Evolutionary conservation across 2,888 invertebrate species (phyloP).

Genomic region (Alcis repandata): DNA sequence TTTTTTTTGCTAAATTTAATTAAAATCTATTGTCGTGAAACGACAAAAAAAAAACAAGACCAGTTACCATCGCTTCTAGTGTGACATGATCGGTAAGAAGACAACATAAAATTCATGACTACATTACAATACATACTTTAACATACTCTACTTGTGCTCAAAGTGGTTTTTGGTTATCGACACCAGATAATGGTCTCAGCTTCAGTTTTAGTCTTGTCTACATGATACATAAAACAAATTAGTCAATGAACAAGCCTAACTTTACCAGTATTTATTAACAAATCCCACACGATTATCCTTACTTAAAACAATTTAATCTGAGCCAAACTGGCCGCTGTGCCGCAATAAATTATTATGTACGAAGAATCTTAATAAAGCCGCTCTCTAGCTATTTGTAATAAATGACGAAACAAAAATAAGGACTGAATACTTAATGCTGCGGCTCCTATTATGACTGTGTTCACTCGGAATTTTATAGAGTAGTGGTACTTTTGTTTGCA

Average conservation of each 20-base stretch:
- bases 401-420: conserved; percentile 82
- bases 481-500: background rate
- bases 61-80: no score
- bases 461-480: conserved; percentile 9
- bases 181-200: background rate
- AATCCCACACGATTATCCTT: conserved; percentile 31
- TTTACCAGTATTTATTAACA: conserved; percentile 11
- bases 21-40: no score
- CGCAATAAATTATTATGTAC: conserved; percentile 74
- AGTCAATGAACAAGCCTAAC: background rate
- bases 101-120: no score
- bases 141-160: no score
- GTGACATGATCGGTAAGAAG: no score
- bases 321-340: conserved; percentile 62
- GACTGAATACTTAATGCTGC: conserved; percentile 74
- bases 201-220: background rate
- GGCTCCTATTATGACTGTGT: conserved; percentile 53
- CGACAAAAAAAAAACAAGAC: no score
- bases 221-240: background rate
- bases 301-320: conserved; percentile 70
- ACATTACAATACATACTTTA: no score
- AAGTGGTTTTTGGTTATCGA: no score
- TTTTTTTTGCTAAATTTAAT: no score
- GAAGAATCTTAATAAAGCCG: conserved; percentile 81
- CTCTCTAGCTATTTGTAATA: conserved; percentile 76